Evolutionary conservation across 2,888 invertebrate genomes (phyloP), one percentile per base, ranked within the genome.

Genomic region (Lingula anatina): DNA sequence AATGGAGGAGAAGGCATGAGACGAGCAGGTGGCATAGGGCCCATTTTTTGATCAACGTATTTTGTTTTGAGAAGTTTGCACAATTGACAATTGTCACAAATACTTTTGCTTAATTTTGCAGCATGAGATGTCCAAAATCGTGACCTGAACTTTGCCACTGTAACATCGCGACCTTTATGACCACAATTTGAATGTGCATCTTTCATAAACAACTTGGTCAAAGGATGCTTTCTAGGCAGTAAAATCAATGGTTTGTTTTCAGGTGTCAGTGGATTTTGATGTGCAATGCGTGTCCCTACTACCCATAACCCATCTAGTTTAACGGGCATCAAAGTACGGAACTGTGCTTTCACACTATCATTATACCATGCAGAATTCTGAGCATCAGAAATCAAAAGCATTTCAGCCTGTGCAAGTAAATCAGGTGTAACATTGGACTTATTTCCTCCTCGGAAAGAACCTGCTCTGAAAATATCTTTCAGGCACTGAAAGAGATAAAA

Each of bases 291-390:
- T 31, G 37, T 20, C 12, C 46, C 46, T 12, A 46, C 46, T 12
- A 46, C 46, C 46, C 39, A 46, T 38, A 46, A 15, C 5, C 27
- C 46, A 25, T 46, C 39, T 2, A n/a, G 25, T n/a, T n/a, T n/a
- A n/a, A n/a, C n/a, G n/a, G n/a, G n/a, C n/a, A n/a, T n/a, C n/a
- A n/a, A n/a, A n/a, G n/a, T n/a, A n/a, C n/a, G n/a, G n/a, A n/a
- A n/a, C n/a, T n/a, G n/a, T n/a, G n/a, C n/a, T n/a, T n/a, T n/a
- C n/a, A n/a, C n/a, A n/a, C n/a, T n/a, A n/a, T n/a, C n/a, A n/a
- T n/a, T n/a, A n/a, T n/a, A n/a, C n/a, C n/a, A n/a, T n/a, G n/a
- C n/a, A n/a, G n/a, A n/a, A n/a, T n/a, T n/a, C n/a, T n/a, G n/a
- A n/a, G n/a, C n/a, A n/a, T n/a, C n/a, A n/a, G n/a, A n/a, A n/a